Conservation (phyloP, 2,113 vertebrate species). For the Scatophagus argus region DNA sequence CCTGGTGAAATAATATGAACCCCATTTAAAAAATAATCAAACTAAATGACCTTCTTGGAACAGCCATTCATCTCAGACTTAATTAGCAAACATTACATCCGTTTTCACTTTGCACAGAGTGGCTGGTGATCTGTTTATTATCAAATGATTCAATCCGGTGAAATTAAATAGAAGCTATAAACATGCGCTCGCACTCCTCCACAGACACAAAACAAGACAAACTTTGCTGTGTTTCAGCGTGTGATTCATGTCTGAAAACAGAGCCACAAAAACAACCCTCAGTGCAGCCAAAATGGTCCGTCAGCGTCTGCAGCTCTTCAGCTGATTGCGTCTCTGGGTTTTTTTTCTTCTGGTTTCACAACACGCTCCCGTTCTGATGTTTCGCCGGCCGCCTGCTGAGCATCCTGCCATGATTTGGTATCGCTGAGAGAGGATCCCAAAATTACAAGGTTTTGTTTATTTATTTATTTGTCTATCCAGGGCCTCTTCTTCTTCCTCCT, state of each 20-base stretch:
- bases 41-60: slow-evolving; percentile 42
- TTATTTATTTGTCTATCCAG: slow-evolving; percentile 15
- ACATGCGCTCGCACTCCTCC: background rate
- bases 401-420: slow-evolving; percentile 31
- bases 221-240: background rate
- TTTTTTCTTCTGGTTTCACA: slow-evolving; percentile 21
- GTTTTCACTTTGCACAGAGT: slow-evolving; percentile 22
- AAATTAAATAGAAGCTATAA: slow-evolving; percentile 17
- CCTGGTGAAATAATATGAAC: slow-evolving; percentile 15
- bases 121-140: slow-evolving; percentile 44
- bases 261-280: slow-evolving; percentile 10
- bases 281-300: slow-evolving; percentile 2
- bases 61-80: slow-evolving; percentile 48
- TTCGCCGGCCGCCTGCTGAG: slow-evolving; percentile 30
- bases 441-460: slow-evolving; percentile 38
- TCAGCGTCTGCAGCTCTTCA: slow-evolving; percentile 14
- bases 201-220: background rate
- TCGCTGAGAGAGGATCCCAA: slow-evolving; percentile 40
- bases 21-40: slow-evolving; percentile 34
- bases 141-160: slow-evolving; percentile 45
- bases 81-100: slow-evolving; percentile 57
- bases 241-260: background rate
- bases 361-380: slow-evolving; percentile 42
- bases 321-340: slow-evolving; percentile 52
- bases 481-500: background rate